phyloP scores from a whole-genome alignment of 2,888 invertebrate genomes.

The Plagodis pulveraria region DNA sequence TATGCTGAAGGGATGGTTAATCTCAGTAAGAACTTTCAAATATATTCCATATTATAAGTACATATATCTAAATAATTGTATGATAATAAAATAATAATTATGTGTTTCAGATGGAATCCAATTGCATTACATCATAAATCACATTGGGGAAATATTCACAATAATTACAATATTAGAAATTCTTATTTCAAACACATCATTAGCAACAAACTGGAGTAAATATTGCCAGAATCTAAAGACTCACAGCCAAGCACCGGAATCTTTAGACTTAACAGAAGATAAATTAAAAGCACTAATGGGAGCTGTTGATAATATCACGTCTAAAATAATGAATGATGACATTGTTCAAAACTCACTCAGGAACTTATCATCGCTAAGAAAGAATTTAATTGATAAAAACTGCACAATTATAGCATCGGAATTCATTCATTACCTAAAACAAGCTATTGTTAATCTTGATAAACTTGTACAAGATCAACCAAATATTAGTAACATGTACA shows the following conservation, averaged over 20 bases:
- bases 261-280: conserved; percentile 85
- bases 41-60: background rate
- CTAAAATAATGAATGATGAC: conserved; percentile 87
- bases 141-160: conserved; percentile 88
- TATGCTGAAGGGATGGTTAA: conserved; percentile 80
- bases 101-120: conserved; percentile 73
- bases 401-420: conserved; percentile 82
- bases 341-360: conserved; percentile 87
- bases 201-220: conserved; percentile 88
- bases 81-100: conserved; percentile 13
- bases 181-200: conserved; percentile 71
- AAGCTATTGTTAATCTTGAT: conserved; percentile 86
- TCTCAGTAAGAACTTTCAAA: conserved; percentile 66
- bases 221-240: conserved; percentile 91
- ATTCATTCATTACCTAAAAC: conserved; percentile 87
- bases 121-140: conserved; percentile 78
- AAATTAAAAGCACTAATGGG: conserved; percentile 88
- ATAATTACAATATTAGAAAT: conserved; percentile 88
- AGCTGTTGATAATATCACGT: conserved; percentile 88
- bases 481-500: conserved; percentile 82
- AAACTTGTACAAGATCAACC: conserved; percentile 77
- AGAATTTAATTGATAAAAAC: conserved; percentile 76
- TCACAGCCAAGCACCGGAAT: conserved; percentile 86
- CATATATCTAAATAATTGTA: background rate
- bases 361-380: conserved; percentile 67